A percentile compares a stretch with the other conserved stretches of the same genome.
These are phyloP conservation scores for Biston stratarius DNA, from an alignment of 2,888 invertebrate genomes.

Conservation along the genomic window DNA sequence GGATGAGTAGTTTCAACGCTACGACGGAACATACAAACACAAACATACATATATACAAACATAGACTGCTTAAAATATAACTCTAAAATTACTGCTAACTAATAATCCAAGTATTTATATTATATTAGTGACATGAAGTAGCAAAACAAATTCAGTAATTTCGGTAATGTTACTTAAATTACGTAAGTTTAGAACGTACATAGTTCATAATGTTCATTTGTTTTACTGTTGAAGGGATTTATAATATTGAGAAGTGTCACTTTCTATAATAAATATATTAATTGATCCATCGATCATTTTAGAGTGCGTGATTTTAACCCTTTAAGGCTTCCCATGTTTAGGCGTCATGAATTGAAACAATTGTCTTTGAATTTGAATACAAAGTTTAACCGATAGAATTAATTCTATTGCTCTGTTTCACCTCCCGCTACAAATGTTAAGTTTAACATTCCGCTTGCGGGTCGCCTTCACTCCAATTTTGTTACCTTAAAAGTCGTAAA, in stretches of 20 bases:
- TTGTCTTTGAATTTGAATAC: conserved; percentile 76
- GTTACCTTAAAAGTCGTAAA: conserved; percentile 57
- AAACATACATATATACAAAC: too few relatives aligned
- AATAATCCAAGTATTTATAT: too few relatives aligned
- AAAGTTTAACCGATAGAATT: conserved; percentile 82
- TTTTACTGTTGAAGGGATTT: neutral
- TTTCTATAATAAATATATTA: conserved; percentile 36
- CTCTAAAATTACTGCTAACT: too few relatives aligned
- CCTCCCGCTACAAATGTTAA: conserved; percentile 75
- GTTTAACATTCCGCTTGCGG: conserved; percentile 71
- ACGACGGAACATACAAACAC: too few relatives aligned
- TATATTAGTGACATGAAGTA: too few relatives aligned
- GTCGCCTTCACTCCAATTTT: conserved; percentile 59
- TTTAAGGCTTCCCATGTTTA: conserved; percentile 73
- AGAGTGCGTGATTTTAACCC: conserved; percentile 67
- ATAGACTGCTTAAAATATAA: too few relatives aligned
- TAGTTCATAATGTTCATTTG: too few relatives aligned
- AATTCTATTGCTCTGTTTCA: conserved; percentile 81
- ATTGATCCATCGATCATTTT: conserved; percentile 65
- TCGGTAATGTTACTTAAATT: too few relatives aligned
- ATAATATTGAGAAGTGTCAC: neutral
- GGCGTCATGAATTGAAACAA: conserved; percentile 73
- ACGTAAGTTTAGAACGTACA: too few relatives aligned
- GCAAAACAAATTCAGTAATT: too few relatives aligned
- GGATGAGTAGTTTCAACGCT: too few relatives aligned